Evolutionary conservation across 2,888 invertebrate genomes (phyloP).

Genomic region (Drosophila mettleri): DNA sequence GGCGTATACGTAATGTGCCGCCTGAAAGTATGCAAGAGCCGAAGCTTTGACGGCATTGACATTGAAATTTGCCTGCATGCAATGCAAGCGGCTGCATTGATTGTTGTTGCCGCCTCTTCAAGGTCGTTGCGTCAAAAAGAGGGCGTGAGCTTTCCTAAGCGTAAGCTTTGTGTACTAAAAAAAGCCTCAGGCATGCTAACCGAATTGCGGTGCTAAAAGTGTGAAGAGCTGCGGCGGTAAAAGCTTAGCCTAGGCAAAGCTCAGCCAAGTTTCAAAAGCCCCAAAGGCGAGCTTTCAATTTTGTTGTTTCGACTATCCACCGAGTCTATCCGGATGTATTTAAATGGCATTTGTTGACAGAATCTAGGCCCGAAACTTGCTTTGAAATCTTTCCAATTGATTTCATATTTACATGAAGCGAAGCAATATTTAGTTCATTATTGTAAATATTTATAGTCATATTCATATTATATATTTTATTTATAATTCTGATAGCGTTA

Average conservation of each 20-base stretch:
- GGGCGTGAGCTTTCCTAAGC: slow-evolving; percentile 9
- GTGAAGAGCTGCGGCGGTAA: neutral
- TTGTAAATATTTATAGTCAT: neutral
- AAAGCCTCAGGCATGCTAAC: neutral
- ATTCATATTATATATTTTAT: no score
- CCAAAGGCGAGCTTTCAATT: no score
- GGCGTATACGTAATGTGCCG: slow-evolving; percentile 57
- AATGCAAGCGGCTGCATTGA: slow-evolving; percentile 58
- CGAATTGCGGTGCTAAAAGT: slow-evolving; percentile 13
- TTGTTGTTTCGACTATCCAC: neutral
- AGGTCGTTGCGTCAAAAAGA: slow-evolving; percentile 53
- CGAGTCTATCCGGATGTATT: neutral
- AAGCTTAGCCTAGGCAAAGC: slow-evolving; percentile 12
- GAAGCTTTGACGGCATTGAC: slow-evolving; percentile 67
- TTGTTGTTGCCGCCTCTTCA: slow-evolving; percentile 53
- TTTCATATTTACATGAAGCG: neutral
- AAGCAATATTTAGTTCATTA: neutral
- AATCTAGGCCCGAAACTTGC: neutral
- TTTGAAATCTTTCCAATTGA: neutral
- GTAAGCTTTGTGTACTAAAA: slow-evolving; percentile 35
- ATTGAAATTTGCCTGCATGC: slow-evolving; percentile 56
- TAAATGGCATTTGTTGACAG: neutral
- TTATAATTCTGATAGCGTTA: no score
- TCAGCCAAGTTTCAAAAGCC: slow-evolving; percentile 14
- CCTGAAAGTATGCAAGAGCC: slow-evolving; percentile 58